These are phyloP conservation scores for Poecilus cupreus DNA, from an alignment of 2,888 invertebrate genomes.

Conservation along the genomic window DNA sequence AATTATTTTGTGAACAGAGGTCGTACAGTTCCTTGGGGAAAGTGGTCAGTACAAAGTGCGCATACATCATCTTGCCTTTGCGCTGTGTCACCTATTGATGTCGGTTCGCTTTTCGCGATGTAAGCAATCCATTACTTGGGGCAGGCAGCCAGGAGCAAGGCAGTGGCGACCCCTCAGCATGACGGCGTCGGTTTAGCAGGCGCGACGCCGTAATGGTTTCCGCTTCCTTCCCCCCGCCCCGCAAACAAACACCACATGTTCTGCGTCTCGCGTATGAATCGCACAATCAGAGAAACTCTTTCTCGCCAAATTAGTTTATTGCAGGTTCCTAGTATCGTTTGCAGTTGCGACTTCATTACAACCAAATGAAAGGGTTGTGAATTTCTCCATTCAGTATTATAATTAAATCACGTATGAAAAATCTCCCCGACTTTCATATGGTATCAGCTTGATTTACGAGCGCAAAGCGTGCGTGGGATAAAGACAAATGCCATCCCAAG, in stretches of 20 bases:
- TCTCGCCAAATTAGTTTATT: slow-evolving; percentile 46
- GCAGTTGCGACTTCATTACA: slow-evolving; percentile 18
- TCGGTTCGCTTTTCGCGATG: slow-evolving; percentile 37
- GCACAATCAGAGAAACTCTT: slow-evolving; percentile 45
- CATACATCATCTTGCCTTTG: slow-evolving; percentile 32
- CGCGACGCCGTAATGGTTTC: slow-evolving; percentile 33
- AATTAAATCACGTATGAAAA: background rate
- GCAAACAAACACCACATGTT: slow-evolving; percentile 3
- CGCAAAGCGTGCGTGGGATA: background rate
- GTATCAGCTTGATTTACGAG: too few species aligned
- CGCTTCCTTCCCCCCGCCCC: background rate
- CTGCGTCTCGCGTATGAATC: slow-evolving; percentile 29
- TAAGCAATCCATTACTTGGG: slow-evolving; percentile 50
- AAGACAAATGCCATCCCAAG: background rate
- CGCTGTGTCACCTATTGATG: slow-evolving; percentile 37
- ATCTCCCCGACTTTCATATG: background rate
- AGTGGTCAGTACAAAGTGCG: slow-evolving; percentile 26
- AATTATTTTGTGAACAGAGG: too few species aligned
- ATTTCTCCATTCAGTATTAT: background rate
- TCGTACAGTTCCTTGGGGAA: background rate
- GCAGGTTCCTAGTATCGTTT: background rate
- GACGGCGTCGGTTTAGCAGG: background rate
- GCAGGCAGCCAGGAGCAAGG: background rate
- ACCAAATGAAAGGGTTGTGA: slow-evolving; percentile 26
- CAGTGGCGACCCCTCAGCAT: background rate